Evolutionary conservation across 2,888 invertebrate species (phyloP), one percentile per base, ranked within the genome.

Genomic region (Habroteleia sp.): DNA sequence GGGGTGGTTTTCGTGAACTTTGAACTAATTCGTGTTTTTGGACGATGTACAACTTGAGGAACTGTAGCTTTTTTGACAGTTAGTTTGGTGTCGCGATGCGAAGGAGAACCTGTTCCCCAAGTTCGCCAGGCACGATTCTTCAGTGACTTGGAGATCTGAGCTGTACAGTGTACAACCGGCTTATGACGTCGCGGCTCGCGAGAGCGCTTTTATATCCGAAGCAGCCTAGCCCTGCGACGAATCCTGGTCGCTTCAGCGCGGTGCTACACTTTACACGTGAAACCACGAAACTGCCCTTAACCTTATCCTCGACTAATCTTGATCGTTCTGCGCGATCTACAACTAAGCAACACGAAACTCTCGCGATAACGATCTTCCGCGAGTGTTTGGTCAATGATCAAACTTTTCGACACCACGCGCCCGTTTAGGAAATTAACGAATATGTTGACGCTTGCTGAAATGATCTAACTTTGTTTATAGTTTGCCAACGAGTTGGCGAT

Each of bases 121-220:
- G 44, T 58, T 63, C 56, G 63, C 50, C 65, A 69, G 48, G 44
- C 60, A 56, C 60, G 46, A 27, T 56, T 71, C 50, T 66, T 63
- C 46, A 63, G 58, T 46, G 65, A 58, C 39, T 69, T 41, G 71
- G 66, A 66, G 72, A 48, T 72, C 72, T 68, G 62, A 58, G 72
- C 76, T 60, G 72, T 68, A 63, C 68, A 76, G 46, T 72, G 76
- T 73, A 76, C 73, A 76, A 73, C 73, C 69, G 73, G 76, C 76
- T 73, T 76, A 63, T 76, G 76, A 73, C 76, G 73, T 69, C 58
- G 73, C 42, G 69, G 48, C 73, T 60, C 60, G 65, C 65, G 62
- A 73, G 73, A 76, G 73, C 76, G 76, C 76, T 76, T 76, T 76
- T 74, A 76, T 76, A 76, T 63, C 65, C 60, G 76, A 63, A 63